Base-by-base conservation (phyloP, 2,888 invertebrate genomes). In the Sisyra nigra region DNA sequence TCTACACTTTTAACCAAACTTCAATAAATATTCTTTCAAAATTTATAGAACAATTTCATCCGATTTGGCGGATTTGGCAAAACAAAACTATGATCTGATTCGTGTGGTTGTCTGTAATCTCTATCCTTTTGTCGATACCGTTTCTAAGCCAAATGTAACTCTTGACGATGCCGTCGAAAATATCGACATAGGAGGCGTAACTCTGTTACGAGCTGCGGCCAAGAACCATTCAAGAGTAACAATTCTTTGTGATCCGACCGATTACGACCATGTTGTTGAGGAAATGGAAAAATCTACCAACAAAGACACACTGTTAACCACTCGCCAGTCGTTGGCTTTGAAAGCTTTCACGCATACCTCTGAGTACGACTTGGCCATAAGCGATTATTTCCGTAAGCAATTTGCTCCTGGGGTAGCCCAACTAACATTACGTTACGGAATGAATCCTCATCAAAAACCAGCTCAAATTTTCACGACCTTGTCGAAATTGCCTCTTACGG, bases 361-460 rank as follows among this genome's bases (percentile, higher is more conserved):
- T 0, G 80, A 85, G 44, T 98, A 98, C 60, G 97, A 98, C 62
- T 72, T 76, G 43, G 87, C 91, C 32, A 97, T 98, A 53, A 83
- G 93, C 0, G 87, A 94, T 59, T 97, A 91, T 59, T 94, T 96
- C 69, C 80, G 96, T 9, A 84, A 84, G 57, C 80, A 92, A 59
- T 96, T 86, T 61, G 82, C 86, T 1, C 61, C 70, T 3, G 80
- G 79, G 2, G 67, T 72, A 2, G 78, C 89, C 0, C 92, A 92
- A 57, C 57, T 94, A 40, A 79, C 84, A 1, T 67, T 96, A 37
- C 74, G 94, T 54, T 97, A 98, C 63, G 97, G 81, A 43, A 94
- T 94, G 89, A 97, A 97, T 65, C 97, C 97, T 0, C 97, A 97
- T 59, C 97, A 97, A 59, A 91, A 89, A 58, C 93, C 93, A 1